phyloP scores from a whole-genome alignment of 2,113 vertebrate genomes.

The Pedionomus torquatus region DNA sequence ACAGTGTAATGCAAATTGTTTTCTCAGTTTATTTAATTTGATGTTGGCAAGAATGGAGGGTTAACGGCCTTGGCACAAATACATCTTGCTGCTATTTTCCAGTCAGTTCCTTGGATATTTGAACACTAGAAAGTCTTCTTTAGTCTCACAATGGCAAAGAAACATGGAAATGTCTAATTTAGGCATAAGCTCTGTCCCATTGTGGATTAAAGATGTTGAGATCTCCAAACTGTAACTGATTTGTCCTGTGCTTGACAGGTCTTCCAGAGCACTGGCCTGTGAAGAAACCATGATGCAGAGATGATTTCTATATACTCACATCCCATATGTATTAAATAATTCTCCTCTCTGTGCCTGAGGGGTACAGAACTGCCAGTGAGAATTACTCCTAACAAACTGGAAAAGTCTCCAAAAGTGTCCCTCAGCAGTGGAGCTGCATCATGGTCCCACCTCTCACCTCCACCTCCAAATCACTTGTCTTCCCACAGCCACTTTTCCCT shows the following conservation, averaged over 20 bases:
- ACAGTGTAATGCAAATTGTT: conserved; percentile 55
- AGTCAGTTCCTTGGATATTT: conserved; percentile 24
- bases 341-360: background rate
- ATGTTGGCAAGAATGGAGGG: conserved; percentile 64
- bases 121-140: conserved; percentile 21
- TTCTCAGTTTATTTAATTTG: conserved; percentile 63
- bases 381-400: conserved; percentile 5
- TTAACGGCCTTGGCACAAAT: conserved; percentile 57
- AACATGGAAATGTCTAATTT: background rate
- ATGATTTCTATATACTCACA: background rate
- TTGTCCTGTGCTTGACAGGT: background rate
- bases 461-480: background rate
- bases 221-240: background rate
- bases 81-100: conserved; percentile 50
- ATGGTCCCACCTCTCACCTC: background rate
- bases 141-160: background rate
- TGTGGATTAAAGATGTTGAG: background rate
- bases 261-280: background rate
- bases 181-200: background rate
- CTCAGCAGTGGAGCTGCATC: background rate
- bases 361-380: background rate
- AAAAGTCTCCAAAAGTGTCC: background rate
- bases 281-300: background rate
- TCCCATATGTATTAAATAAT: background rate
- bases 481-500: background rate